These are phyloP conservation scores for Aethina tumida DNA, from an alignment of 1,140 invertebrate genomes.

Conservation along the genomic window DNA sequence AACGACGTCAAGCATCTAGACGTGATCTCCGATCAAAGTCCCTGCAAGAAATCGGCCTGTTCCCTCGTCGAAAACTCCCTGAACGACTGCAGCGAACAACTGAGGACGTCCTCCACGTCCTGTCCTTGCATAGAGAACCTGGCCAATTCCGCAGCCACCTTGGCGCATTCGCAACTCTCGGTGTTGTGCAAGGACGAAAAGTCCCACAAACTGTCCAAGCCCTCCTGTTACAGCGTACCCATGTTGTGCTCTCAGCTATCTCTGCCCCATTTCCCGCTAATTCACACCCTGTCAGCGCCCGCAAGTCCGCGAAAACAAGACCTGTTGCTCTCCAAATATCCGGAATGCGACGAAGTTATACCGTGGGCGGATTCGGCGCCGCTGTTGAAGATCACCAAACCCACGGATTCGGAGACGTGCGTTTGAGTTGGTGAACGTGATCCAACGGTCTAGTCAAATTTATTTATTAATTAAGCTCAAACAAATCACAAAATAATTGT, in stretches of 20 bases:
- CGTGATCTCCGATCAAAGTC: conserved; percentile 40
- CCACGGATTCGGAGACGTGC: conserved; percentile 12
- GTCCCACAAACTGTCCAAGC: conserved; percentile 11
- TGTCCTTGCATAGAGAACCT: conserved; percentile 52
- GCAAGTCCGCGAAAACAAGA: conserved; percentile 38
- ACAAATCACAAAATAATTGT: too few species aligned
- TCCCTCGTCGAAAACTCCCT: conserved; percentile 27
- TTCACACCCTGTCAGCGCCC: conserved; percentile 37
- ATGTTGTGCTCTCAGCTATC: conserved; percentile 24
- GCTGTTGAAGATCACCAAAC: conserved; percentile 32
- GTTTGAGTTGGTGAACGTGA: background rate
- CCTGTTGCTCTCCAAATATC: conserved; percentile 24
- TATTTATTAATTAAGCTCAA: too few species aligned
- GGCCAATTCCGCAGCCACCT: conserved; percentile 29
- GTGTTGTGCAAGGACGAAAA: conserved; percentile 27
- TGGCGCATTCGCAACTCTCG: conserved; percentile 32
- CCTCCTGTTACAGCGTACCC: conserved; percentile 32
- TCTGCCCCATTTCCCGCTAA: conserved; percentile 15
- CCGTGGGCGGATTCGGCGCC: conserved; percentile 37
- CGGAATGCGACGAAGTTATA: conserved; percentile 36
- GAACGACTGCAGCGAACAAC: conserved; percentile 36
- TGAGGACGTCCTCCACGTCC: conserved; percentile 43
- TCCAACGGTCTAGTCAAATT: too few species aligned
- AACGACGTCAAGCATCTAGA: conserved; percentile 32
- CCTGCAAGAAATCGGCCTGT: conserved; percentile 35